Percentiles rank a stretch among this genome's conserved stretches.
Evolutionary conservation across 2,797 vertebrate species (phyloP).

Genomic region (Amphiprion clarkii): DNA sequence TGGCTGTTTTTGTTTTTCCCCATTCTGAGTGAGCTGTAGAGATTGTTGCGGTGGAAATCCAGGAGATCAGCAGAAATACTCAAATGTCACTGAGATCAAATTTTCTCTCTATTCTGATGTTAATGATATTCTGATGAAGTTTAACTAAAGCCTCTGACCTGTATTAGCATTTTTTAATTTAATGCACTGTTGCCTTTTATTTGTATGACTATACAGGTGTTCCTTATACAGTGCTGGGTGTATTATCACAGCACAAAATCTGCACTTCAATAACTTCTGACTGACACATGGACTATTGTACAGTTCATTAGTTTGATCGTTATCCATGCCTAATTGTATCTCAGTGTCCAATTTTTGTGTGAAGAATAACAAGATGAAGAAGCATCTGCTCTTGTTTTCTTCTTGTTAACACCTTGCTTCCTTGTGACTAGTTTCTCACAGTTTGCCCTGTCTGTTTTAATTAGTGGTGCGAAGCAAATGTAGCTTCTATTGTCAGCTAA

Average conservation of each 20-base stretch:
- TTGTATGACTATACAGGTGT: neutral
- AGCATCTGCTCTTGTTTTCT: conserved; percentile 15
- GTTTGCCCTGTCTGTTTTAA: conserved; percentile 16
- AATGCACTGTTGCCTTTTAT: neutral
- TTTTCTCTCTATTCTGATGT: neutral
- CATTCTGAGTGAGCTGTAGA: neutral
- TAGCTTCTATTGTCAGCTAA: conserved; percentile 13
- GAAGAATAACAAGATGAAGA: neutral
- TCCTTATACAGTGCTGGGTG: neutral
- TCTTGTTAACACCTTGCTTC: neutral
- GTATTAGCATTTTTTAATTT: neutral
- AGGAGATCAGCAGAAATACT: neutral
- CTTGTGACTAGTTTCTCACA: neutral
- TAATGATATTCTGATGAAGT: neutral
- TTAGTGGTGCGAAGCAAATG: neutral
- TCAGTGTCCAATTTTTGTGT: neutral
- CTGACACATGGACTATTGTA: neutral
- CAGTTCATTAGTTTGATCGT: neutral
- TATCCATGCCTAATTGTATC: neutral
- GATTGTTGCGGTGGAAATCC: neutral
- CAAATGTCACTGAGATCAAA: neutral
- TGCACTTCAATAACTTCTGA: neutral
- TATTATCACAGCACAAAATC: neutral
- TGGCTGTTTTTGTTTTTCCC: fast-evolving
- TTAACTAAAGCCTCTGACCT: neutral